Conservation (phyloP, 2,888 invertebrate genomes). For the Noctua comes region DNA sequence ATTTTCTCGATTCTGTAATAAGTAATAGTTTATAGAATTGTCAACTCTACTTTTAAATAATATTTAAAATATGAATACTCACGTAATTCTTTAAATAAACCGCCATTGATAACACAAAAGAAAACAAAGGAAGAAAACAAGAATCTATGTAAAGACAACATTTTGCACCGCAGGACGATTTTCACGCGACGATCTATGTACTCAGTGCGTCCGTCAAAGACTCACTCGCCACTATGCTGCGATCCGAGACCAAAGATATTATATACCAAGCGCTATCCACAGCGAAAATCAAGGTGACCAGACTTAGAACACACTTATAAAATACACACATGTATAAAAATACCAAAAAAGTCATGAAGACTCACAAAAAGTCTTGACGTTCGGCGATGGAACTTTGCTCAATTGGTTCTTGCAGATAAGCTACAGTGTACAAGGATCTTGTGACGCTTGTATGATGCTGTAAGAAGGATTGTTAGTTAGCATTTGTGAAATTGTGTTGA, state of each 20-base stretch:
- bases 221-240: constrained; percentile 53
- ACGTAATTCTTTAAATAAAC: constrained; percentile 76
- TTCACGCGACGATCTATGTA: constrained; percentile 12
- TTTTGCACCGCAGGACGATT: constrained; percentile 37
- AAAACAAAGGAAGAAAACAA: constrained; percentile 68
- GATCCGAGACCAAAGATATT: constrained; percentile 52
- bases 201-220: constrained; percentile 44
- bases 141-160: constrained; percentile 57
- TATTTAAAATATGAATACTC: constrained; percentile 62
- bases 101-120: constrained; percentile 70
- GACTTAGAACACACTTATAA: constrained; percentile 35
- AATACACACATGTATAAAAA: constrained; percentile 7
- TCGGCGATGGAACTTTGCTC: constrained; percentile 17
- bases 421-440: background rate
- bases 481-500: background rate
- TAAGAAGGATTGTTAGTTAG: background rate
- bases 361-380: constrained; percentile 38
- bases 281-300: constrained; percentile 65
- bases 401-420: background rate
- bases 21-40: background rate
- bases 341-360: constrained; percentile 8
- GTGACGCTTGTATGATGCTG: background rate
- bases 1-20: background rate
- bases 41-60: background rate
- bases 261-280: constrained; percentile 62